Conservation (phyloP, 2,888 invertebrate species). For the Criorhina ranunculi region DNA sequence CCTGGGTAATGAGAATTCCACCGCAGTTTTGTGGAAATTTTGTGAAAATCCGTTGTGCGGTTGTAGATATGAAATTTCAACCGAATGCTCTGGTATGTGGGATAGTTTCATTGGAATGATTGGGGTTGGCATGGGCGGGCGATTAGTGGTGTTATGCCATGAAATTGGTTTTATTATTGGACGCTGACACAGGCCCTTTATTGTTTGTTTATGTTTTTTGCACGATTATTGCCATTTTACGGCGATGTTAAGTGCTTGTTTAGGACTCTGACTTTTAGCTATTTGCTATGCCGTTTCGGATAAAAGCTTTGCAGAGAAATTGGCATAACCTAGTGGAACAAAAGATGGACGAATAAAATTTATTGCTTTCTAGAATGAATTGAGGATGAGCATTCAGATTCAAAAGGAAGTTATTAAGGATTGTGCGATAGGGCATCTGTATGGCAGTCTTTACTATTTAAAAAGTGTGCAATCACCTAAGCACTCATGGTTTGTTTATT, state of each 20-base stretch:
- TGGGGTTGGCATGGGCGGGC: background rate
- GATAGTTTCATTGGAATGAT: slow-evolving; percentile 15
- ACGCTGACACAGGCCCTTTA: slow-evolving; percentile 31
- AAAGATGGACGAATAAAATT: no score
- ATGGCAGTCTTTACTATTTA: no score
- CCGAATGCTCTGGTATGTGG: background rate
- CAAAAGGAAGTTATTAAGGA: no score
- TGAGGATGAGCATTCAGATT: no score
- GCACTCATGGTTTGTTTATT: no score
- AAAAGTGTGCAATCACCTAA: no score
- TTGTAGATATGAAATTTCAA: slow-evolving; percentile 32
- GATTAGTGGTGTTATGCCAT: slow-evolving; percentile 37
- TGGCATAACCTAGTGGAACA: background rate
- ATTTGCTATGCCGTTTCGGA: background rate
- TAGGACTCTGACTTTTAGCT: background rate
- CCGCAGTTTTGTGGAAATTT: slow-evolving; percentile 45
- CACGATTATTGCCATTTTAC: slow-evolving; percentile 23
- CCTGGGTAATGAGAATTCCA: slow-evolving; percentile 18
- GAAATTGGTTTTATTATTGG: slow-evolving; percentile 14
- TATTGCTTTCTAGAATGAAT: no score
- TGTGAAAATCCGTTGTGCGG: slow-evolving; percentile 20
- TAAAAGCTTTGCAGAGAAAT: background rate
- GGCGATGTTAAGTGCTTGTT: slow-evolving; percentile 27
- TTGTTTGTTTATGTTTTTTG: slow-evolving; percentile 37
- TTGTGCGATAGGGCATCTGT: no score